phyloP scores from a whole-genome alignment of 1,140 invertebrate genomes.

The Plodia interpunctella region DNA sequence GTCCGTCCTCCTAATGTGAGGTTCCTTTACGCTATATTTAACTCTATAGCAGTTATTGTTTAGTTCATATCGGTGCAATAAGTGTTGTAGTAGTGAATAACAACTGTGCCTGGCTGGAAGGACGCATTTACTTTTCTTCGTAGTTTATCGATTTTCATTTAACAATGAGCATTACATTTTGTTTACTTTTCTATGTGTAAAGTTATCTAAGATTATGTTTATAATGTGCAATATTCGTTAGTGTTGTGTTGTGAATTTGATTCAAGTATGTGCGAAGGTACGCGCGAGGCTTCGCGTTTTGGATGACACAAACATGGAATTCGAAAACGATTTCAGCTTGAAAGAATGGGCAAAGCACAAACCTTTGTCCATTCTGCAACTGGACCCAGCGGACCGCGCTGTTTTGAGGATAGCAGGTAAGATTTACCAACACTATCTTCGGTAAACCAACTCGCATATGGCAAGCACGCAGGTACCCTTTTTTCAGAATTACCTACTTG shows the following conservation, averaged over 20 bases:
- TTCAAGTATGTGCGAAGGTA: constrained; percentile 72
- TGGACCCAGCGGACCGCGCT: constrained; percentile 95
- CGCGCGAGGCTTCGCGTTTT: constrained; percentile 69
- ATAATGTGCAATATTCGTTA: constrained; percentile 55
- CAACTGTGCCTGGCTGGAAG: constrained; percentile 27
- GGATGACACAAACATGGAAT: constrained; percentile 84
- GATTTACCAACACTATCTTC: constrained; percentile 24
- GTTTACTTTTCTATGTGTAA: constrained; percentile 66
- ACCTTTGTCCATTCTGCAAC: constrained; percentile 95
- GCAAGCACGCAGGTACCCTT: background rate
- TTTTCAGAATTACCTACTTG: constrained; percentile 4
- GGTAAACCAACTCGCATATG: background rate
- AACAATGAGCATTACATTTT: constrained; percentile 71
- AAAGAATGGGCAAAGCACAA: constrained; percentile 98
- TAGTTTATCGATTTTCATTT: constrained; percentile 74
- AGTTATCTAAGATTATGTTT: constrained; percentile 43
- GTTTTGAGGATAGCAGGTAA: constrained; percentile 97
- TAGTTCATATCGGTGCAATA: constrained; percentile 30
- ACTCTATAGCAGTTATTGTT: constrained; percentile 40
- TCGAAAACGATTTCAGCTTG: constrained; percentile 88
- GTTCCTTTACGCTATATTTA: constrained; percentile 43
- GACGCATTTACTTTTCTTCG: constrained; percentile 51
- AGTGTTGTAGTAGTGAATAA: constrained; percentile 42
- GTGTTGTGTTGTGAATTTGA: constrained; percentile 63
- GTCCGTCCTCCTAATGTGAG: constrained; percentile 54